Percentiles rank a stretch among this genome's conserved stretches.
phyloP scores from a whole-genome alignment of 2,888 invertebrate genomes.

The Thalpophila matura region DNA sequence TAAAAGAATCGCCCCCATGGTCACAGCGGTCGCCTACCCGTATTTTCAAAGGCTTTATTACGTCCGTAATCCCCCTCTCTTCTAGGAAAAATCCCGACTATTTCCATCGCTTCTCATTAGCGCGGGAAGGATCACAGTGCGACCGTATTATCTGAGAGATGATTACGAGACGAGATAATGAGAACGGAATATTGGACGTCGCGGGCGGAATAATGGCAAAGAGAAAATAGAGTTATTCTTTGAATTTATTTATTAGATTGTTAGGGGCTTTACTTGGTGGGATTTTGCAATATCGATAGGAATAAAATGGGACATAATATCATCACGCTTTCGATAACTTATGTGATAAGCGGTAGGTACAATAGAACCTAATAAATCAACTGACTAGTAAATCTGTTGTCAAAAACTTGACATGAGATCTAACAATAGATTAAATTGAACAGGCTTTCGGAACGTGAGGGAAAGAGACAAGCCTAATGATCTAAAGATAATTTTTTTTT shows the following conservation, averaged over 20 bases:
- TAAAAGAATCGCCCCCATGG: no score
- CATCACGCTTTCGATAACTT: no score
- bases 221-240: constrained; percentile 2
- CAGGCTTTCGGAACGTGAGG: no score
- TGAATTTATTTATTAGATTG: constrained; percentile 12
- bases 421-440: no score
- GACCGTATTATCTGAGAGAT: constrained; percentile 36
- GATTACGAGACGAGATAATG: constrained; percentile 41
- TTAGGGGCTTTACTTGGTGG: not conserved
- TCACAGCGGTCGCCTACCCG: not conserved
- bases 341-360: no score
- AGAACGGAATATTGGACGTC: constrained; percentile 35
- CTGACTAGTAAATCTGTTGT: no score
- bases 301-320: no score
- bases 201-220: not conserved
- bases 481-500: constrained; percentile 21
- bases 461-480: not conserved
- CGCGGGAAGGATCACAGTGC: constrained; percentile 31
- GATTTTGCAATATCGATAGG: no score
- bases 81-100: constrained; percentile 25
- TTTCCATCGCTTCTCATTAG: constrained; percentile 40
- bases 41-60: constrained; percentile 11
- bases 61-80: constrained; percentile 7
- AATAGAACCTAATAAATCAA: no score
- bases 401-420: no score